Evolutionary conservation across 92 coral and sea anemone genomes (phyloP), one percentile per base, ranked within the genome.

Genomic region (Metridium senile): DNA sequence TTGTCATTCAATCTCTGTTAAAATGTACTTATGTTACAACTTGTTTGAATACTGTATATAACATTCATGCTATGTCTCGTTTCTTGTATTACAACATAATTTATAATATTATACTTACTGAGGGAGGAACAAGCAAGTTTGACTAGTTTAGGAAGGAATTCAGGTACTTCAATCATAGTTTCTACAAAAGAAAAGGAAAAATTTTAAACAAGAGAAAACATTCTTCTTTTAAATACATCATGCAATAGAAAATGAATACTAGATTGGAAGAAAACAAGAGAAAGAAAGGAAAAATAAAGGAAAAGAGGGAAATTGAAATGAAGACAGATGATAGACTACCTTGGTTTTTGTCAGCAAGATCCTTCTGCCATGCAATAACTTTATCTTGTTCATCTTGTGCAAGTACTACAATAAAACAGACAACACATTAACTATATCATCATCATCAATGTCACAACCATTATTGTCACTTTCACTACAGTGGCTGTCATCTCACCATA

Each of bases 331-430:
- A 19, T 28, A 18, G 1, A 27, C 58, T 81, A 93, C 97, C 95
- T 89, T 94, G 98, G 54, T 94, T 94, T 39, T 77, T 77, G 49
- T 94, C 98, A 22, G 98, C 95, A 54, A 92, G 68, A 17, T 92
- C 97, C 62, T 91, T 91, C 43, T 91, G 97, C 8, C 82, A 84
- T 62, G 81, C 8, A 10, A 79, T 82, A 30, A 71, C 89, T 77
- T 78, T 91, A 28, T 91, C 97, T n/a, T 81, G 90, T 63, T 91
- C 97, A 82, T 91, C 97, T 59, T 91, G 97, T 6, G 97, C 97
- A 49, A 88, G 82, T 79, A 91, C 97, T 91, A 66, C 6, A 64
- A 66, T 26, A 30, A 66, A 28, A 17, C 11, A 22, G 26, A 73
- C 54, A 29, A 0, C 1, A 19, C 13, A 46, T 17, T 39, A 11